Base-by-base conservation (phyloP, 2,888 invertebrate species). In the Girardia tigrina region DNA sequence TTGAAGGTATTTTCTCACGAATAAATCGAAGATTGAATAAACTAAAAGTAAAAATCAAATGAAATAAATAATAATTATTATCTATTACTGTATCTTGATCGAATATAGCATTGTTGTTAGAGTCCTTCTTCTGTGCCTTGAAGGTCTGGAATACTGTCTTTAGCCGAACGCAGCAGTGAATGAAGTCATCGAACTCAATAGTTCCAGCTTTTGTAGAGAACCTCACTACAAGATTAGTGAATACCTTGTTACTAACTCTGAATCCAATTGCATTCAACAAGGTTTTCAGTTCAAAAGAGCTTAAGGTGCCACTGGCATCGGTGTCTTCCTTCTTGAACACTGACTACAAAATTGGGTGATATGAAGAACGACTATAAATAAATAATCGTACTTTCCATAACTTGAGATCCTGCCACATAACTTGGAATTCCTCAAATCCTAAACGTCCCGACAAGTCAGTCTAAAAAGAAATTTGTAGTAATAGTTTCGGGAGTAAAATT, bases 181-280 rank as follows among this genome's bases (percentile, higher is more conserved):
- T 90, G 85, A 91, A 95, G 85, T 94, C 94, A 81, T 94, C 94
- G 83, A 95, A 94, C 79, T 89, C 88, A 78, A 95, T 89, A 84
- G 89, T 88, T 36, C 91, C 91, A 79, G 90, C 89, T 76, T 80
- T 80, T 78, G 90, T 89, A 75, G 92, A 91, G 85, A 93, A 95
- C 82, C 94, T 89, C 86, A 93, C 91, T 72, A 92, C 91, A 77
- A 95, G 86, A 26, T 91, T 89, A 84, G 91, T 91, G 75, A 94
- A 88, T 73, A 92, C 88, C 81, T 89, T 90, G 82, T 91, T 91
- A 86, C 94, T 95, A 79, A 95, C 87, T 74, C 89, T 88, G 84
- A 93, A 94, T 0, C 85, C 84, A 78, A 81, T 81, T 75, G 80
- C 78, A 74, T 80, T 79, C 73, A 84, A 79, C 26, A 83, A 82